phyloP scores from a whole-genome alignment of 1,140 invertebrate genomes.

The Lepidostoma basale region DNA sequence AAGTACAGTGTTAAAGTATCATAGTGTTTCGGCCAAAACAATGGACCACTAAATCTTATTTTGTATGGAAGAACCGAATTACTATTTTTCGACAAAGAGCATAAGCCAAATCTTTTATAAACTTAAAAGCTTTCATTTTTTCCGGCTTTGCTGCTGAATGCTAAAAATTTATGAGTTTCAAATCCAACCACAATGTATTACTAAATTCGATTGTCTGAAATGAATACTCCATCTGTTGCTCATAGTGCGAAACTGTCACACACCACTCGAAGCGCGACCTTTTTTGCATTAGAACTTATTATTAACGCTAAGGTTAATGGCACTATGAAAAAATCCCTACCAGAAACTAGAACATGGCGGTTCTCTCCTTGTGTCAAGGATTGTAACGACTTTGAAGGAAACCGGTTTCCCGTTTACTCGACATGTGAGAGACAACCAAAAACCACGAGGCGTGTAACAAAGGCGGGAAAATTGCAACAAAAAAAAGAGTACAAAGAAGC shows the following conservation, averaged over 20 bases:
- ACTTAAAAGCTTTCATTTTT: too few species aligned
- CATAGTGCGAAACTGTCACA: slow-evolving; percentile 15
- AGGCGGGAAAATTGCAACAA: slow-evolving; percentile 31
- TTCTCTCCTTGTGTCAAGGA: slow-evolving; percentile 31
- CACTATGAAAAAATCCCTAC: slow-evolving; percentile 32
- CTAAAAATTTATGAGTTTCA: too few species aligned
- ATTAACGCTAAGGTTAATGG: slow-evolving; percentile 31
- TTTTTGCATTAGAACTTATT: slow-evolving; percentile 7
- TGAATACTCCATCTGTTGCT: neutral
- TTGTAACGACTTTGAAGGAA: slow-evolving; percentile 42
- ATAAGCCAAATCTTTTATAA: too few species aligned
- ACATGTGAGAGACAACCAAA: slow-evolving; percentile 29
- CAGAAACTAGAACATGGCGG: slow-evolving; percentile 20
- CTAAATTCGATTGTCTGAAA: neutral
- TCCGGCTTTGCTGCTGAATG: too few species aligned
- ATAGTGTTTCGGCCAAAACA: too few species aligned
- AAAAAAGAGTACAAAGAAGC: slow-evolving; percentile 1
- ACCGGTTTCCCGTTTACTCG: slow-evolving; percentile 40
- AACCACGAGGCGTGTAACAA: slow-evolving; percentile 39
- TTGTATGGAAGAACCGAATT: too few species aligned
- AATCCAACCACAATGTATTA: slow-evolving; percentile 1
- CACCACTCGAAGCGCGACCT: slow-evolving; percentile 14
- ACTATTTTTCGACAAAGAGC: too few species aligned
- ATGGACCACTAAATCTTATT: too few species aligned
- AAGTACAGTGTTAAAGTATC: too few species aligned